These are phyloP conservation scores for Luehdorfia chinensis DNA, from an alignment of 1,140 invertebrate genomes.

Conservation along the genomic window DNA sequence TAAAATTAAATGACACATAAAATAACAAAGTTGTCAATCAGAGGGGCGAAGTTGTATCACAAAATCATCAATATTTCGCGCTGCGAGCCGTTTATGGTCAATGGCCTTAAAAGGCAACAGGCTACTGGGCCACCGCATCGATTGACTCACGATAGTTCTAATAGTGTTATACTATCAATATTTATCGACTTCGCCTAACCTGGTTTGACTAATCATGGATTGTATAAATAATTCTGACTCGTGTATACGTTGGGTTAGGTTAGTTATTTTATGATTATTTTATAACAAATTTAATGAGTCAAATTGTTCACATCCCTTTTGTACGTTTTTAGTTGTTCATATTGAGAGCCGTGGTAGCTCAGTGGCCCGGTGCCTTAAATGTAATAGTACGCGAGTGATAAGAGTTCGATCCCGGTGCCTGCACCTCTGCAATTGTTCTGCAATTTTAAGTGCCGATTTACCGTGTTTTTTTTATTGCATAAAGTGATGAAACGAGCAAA, in stretches of 20 bases:
- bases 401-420: too few species aligned
- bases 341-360: too few species aligned
- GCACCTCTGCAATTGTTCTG: too few species aligned
- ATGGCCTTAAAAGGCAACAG: constrained; percentile 26
- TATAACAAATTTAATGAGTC: constrained; percentile 13
- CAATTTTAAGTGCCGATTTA: too few species aligned
- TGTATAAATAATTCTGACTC: constrained; percentile 6
- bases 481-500: too few species aligned
- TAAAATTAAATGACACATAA: constrained; percentile 18
- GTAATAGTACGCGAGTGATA: too few species aligned
- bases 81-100: constrained; percentile 24
- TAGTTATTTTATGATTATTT: background rate
- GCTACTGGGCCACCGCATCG: constrained; percentile 13
- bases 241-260: constrained; percentile 10
- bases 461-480: too few species aligned
- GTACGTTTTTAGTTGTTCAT: too few species aligned
- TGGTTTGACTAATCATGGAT: constrained; percentile 14
- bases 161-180: constrained; percentile 15
- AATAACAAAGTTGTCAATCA: constrained; percentile 20
- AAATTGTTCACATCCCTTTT: constrained; percentile 10
- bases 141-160: constrained; percentile 13
- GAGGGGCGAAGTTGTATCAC: constrained; percentile 16
- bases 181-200: constrained; percentile 12
- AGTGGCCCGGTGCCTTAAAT: too few species aligned
- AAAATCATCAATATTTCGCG: constrained; percentile 32